Conservation (phyloP, 2,113 vertebrate genomes). For the Phrynosoma platyrhinos region DNA sequence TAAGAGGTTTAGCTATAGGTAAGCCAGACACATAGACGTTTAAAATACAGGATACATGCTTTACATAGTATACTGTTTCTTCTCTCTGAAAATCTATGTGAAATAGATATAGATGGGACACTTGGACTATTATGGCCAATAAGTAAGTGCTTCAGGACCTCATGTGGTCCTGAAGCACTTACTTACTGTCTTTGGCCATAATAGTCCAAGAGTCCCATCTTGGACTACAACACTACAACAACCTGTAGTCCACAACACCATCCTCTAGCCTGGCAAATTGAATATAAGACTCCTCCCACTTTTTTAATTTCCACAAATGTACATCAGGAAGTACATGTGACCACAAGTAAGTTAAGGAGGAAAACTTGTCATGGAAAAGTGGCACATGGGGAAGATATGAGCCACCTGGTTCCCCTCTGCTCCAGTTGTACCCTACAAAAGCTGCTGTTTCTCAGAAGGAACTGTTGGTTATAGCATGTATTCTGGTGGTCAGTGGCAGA, state of each 20-base stretch:
- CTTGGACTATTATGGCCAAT: background rate
- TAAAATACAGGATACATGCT: too few species aligned
- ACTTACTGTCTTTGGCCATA: too few species aligned
- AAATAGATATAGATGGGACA: background rate
- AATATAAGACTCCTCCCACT: constrained; percentile 45
- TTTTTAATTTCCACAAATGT: constrained; percentile 45
- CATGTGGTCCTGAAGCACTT: background rate
- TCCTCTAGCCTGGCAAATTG: constrained; percentile 1
- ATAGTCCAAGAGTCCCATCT: too few species aligned
- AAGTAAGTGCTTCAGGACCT: background rate
- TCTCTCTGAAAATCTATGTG: too few species aligned
- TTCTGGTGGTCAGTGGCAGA: background rate
- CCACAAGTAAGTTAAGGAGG: background rate
- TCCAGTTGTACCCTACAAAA: background rate
- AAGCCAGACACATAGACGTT: too few species aligned
- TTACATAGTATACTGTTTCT: too few species aligned
- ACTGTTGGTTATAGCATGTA: background rate
- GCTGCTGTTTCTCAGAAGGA: background rate
- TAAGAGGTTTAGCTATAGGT: background rate
- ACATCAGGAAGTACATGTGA: background rate
- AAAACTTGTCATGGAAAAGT: background rate
- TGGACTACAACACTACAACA: background rate
- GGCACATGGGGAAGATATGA: background rate
- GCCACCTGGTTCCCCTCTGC: background rate
- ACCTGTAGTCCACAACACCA: constrained; percentile 44